phyloP scores from a whole-genome alignment of 2,888 invertebrate species.

The Aphodius sticticus region DNA sequence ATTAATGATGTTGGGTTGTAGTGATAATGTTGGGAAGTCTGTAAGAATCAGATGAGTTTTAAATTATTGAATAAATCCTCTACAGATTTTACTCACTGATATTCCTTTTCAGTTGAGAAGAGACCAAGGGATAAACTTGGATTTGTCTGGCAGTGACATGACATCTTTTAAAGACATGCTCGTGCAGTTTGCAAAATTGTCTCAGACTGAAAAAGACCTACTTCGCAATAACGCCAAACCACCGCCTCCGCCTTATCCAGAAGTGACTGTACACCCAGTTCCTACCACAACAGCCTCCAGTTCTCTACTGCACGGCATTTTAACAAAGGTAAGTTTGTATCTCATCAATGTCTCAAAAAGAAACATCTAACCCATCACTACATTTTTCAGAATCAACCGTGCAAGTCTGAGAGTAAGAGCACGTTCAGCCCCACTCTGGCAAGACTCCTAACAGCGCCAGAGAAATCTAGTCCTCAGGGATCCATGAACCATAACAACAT shows the following conservation, averaged over 20 bases:
- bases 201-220: conserved; percentile 62
- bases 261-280: conserved; percentile 81
- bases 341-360: conserved; percentile 8
- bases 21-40: too few relatives aligned
- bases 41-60: too few relatives aligned
- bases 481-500: conserved; percentile 39
- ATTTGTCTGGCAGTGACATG: conserved; percentile 61
- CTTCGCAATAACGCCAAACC: conserved; percentile 59
- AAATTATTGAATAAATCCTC: too few relatives aligned
- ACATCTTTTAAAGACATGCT: conserved; percentile 77
- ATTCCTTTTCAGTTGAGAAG: conserved; percentile 47
- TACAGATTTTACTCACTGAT: too few relatives aligned
- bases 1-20: too few relatives aligned
- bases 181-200: conserved; percentile 75
- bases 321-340: conserved; percentile 68
- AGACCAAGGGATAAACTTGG: conserved; percentile 62
- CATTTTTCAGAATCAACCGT: conserved; percentile 52
- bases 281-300: conserved; percentile 60
- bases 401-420: conserved; percentile 59
- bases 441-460: conserved; percentile 75
- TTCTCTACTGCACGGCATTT: conserved; percentile 78
- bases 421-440: conserved; percentile 84
- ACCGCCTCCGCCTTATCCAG: conserved; percentile 77
- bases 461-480: conserved; percentile 41
- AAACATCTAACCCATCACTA: not conserved